Conservation (phyloP, 2,888 invertebrate species). For the Venusia cambrica region DNA sequence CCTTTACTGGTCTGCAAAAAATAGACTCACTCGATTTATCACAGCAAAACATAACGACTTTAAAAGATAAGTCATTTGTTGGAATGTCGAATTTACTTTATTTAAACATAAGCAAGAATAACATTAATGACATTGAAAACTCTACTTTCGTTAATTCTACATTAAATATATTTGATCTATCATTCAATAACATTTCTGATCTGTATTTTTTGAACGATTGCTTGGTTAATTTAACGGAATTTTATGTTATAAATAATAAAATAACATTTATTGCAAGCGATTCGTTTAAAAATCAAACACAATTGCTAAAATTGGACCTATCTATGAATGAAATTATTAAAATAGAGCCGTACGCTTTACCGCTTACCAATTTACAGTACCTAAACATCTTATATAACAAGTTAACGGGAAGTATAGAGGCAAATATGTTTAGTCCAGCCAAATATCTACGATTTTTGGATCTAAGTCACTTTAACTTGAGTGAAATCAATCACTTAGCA, state of each 20-base stretch:
- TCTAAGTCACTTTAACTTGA: conserved; percentile 51
- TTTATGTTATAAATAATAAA: conserved; percentile 54
- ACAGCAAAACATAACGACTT: conserved; percentile 44
- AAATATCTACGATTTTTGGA: conserved; percentile 55
- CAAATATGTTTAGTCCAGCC: conserved; percentile 55
- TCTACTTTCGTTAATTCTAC: conserved; percentile 42
- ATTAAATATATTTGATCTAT: conserved; percentile 51
- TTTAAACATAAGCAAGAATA: conserved; percentile 57
- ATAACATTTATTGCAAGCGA: conserved; percentile 37
- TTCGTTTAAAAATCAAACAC: conserved; percentile 45
- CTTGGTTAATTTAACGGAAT: conserved; percentile 44
- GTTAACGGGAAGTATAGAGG: conserved; percentile 43
- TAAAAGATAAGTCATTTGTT: conserved; percentile 49
- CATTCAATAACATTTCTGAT: conserved; percentile 46
- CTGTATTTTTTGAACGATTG: conserved; percentile 47
- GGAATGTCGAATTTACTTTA: conserved; percentile 36
- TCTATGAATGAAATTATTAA: conserved; percentile 52
- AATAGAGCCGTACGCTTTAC: conserved; percentile 51
- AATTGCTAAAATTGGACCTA: conserved; percentile 51
- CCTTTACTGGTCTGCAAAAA: conserved; percentile 49
- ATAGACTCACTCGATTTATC: conserved; percentile 45
- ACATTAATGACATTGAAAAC: conserved; percentile 43
- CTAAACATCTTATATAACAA: conserved; percentile 49
- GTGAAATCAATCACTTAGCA: conserved; percentile 46
- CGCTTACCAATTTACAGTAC: conserved; percentile 56